Evolutionary conservation across 2,888 invertebrate species (phyloP).

Genomic region (Allophyes oxyacanthae): DNA sequence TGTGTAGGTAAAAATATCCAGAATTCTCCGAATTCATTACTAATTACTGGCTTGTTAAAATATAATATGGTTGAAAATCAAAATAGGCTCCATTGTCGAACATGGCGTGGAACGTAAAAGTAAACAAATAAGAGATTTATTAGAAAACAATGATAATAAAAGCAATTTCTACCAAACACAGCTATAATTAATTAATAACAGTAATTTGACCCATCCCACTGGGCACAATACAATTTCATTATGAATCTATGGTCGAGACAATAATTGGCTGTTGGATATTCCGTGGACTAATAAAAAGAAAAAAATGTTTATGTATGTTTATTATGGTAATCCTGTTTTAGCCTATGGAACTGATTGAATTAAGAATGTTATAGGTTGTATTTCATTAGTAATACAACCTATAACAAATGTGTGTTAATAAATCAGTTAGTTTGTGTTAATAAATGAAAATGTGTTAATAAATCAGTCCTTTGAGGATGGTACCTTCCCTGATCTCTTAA

Average conservation of each 20-base stretch:
- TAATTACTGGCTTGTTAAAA: too few species aligned
- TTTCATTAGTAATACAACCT: too few species aligned
- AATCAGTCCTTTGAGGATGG: too few species aligned
- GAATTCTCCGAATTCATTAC: too few species aligned
- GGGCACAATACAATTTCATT: conserved; percentile 29
- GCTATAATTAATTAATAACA: conserved; percentile 24
- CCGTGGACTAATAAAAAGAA: neutral
- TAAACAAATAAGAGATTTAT: conserved; percentile 10
- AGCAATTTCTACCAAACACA: conserved; percentile 4
- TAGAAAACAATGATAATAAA: conserved; percentile 6
- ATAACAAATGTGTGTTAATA: too few species aligned
- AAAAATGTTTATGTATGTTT: too few species aligned
- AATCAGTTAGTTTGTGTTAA: too few species aligned
- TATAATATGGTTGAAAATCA: too few species aligned
- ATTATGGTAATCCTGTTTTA: neutral
- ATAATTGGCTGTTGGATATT: conserved; percentile 1
- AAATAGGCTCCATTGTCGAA: too few species aligned
- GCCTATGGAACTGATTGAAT: neutral
- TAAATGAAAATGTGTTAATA: too few species aligned
- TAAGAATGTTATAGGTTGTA: neutral
- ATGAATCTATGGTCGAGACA: conserved; percentile 3
- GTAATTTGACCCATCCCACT: conserved; percentile 16
- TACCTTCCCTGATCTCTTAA: too few species aligned
- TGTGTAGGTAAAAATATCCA: too few species aligned
- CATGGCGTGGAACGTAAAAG: neutral